Conservation (phyloP, 2,888 invertebrate genomes). For the Drosophila mulleri region DNA sequence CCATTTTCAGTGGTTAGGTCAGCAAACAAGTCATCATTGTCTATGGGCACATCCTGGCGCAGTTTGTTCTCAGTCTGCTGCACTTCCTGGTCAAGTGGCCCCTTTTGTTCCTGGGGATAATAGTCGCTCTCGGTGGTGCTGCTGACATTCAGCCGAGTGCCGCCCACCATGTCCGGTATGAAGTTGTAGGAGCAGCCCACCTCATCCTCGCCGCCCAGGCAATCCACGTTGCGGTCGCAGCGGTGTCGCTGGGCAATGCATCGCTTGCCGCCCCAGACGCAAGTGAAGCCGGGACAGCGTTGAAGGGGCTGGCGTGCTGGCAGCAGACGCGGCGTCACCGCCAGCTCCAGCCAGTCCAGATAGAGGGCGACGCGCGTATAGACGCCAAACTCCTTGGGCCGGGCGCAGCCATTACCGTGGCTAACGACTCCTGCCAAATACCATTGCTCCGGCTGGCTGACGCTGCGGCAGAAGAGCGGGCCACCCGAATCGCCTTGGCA, state of each 20-base stretch:
- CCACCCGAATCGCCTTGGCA: conserved; percentile 92
- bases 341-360: conserved; percentile 89
- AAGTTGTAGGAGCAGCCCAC: conserved; percentile 87
- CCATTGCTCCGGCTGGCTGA: conserved; percentile 89
- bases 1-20: conserved; percentile 12
- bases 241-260: conserved; percentile 89
- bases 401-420: conserved; percentile 94
- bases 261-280: conserved; percentile 88
- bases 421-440: conserved; percentile 94
- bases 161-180: conserved; percentile 80
- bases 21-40: conserved; percentile 44
- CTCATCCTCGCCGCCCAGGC: conserved; percentile 93
- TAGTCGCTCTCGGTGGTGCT: conserved; percentile 76
- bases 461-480: conserved; percentile 92
- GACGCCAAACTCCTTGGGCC: conserved; percentile 92
- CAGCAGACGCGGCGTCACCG: conserved; percentile 82
- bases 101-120: conserved; percentile 47
- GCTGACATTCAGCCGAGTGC: conserved; percentile 51
- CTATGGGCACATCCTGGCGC: conserved; percentile 53
- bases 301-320: conserved; percentile 86
- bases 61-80: conserved; percentile 22
- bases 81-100: conserved; percentile 16
- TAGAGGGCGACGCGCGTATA: conserved; percentile 92
- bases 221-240: conserved; percentile 91
- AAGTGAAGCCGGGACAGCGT: conserved; percentile 90